Conservation (phyloP, 2,113 vertebrate genomes). For the Laticauda laticaudata region DNA sequence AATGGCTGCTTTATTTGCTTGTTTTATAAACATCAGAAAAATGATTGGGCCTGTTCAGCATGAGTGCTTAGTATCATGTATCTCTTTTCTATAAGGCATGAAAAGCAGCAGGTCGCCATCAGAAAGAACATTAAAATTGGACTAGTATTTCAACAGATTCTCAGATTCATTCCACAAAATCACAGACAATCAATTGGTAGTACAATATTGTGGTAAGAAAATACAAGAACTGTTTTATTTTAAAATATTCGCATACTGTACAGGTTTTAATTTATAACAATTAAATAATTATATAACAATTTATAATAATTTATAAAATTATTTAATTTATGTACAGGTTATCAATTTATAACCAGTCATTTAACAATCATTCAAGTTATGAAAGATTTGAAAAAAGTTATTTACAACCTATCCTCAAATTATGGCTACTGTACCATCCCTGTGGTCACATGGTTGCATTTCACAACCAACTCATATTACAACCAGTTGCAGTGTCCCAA, state of each 20-base stretch:
- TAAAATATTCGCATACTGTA: not conserved
- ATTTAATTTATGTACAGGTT: not conserved
- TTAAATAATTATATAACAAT: too few relatives aligned
- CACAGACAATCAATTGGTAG: not conserved
- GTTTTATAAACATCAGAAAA: not conserved
- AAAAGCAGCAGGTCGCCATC: too few relatives aligned
- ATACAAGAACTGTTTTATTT: not conserved
- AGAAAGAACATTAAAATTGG: not conserved
- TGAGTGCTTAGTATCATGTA: not conserved
- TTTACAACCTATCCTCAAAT: not conserved
- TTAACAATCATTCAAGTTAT: not conserved
- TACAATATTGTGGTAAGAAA: not conserved
- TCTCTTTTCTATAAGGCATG: too few relatives aligned
- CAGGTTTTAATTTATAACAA: not conserved
- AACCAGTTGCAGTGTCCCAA: not conserved
- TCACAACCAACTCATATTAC: not conserved
- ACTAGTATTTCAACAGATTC: not conserved
- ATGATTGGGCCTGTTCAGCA: not conserved
- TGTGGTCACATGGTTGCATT: not conserved
- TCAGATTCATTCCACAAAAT: not conserved
- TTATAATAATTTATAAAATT: too few relatives aligned
- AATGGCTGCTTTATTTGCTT: not conserved
- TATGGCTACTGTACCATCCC: not conserved
- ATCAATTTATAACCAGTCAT: not conserved
- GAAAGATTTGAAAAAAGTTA: not conserved